A percentile compares a stretch with the other conserved stretches of the same genome.
phyloP scores from a whole-genome alignment of 2,888 invertebrate species.

The Ditula angustiorana region DNA sequence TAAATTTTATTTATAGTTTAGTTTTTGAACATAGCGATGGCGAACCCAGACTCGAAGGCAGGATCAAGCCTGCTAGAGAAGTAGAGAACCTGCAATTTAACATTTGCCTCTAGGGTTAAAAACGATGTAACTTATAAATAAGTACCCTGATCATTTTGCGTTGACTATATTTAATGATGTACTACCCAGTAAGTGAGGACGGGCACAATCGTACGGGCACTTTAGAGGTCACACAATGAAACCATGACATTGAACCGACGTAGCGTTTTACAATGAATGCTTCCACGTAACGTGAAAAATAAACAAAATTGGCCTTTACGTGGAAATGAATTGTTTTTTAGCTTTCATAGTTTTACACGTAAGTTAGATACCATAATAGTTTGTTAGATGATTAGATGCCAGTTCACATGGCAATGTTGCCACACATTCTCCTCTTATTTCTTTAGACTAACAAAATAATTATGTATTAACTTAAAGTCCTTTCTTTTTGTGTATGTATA shows the following conservation, averaged over 20 bases:
- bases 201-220: conserved; percentile 43
- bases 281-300: conserved; percentile 38
- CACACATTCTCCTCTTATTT: too few relatives aligned
- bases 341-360: not conserved
- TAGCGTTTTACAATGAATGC: conserved; percentile 48
- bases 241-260: conserved; percentile 68
- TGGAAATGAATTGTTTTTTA: not conserved
- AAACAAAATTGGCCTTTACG: not conserved
- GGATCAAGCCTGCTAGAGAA: too few relatives aligned
- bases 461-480: too few relatives aligned
- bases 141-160: not conserved
- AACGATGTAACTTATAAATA: too few relatives aligned
- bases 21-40: too few relatives aligned
- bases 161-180: not conserved
- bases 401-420: not conserved
- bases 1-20: too few relatives aligned
- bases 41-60: too few relatives aligned
- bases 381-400: not conserved
- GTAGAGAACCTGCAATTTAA: too few relatives aligned
- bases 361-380: not conserved
- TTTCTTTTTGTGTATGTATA: too few relatives aligned
- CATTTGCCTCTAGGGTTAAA: too few relatives aligned
- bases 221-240: conserved; percentile 61
- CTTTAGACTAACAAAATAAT: too few relatives aligned
- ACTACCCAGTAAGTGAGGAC: not conserved